Percentiles rank a stretch among this genome's conserved stretches.
These are phyloP conservation scores for Dusona sp. DNA, from an alignment of 2,888 invertebrate species.

Conservation along the genomic window DNA sequence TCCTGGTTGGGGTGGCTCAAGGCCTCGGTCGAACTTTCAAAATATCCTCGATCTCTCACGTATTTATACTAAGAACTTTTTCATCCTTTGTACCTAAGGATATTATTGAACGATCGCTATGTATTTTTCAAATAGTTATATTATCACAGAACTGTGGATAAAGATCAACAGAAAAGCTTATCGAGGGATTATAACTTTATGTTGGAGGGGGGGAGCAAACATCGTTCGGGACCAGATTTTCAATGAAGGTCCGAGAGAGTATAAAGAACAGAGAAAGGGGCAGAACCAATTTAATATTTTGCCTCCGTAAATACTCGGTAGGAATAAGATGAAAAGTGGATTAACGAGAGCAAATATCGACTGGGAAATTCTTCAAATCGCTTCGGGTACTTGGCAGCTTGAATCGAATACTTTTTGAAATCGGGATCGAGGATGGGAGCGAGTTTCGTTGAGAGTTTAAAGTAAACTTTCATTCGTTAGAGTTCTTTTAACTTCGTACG, in stretches of 20 bases:
- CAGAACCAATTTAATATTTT: slow-evolving; percentile 12
- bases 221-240: neutral
- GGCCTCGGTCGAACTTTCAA: neutral
- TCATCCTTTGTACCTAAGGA: neutral
- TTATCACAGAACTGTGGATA: neutral
- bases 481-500: neutral
- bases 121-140: neutral
- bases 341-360: slow-evolving; percentile 32
- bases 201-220: neutral
- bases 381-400: neutral
- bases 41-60: neutral
- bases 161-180: slow-evolving; percentile 1
- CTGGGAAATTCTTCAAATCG: neutral
- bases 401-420: neutral
- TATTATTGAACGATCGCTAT: neutral
- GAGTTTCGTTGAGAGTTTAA: slow-evolving; percentile 1
- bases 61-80: neutral
- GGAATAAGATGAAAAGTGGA: slow-evolving; percentile 15
- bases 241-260: neutral
- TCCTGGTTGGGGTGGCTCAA: neutral
- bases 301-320: neutral
- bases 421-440: neutral
- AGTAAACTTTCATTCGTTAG: neutral
- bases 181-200: slow-evolving; percentile 9
- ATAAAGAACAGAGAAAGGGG: neutral